These are phyloP conservation scores for Yponomeuta plumbellus DNA, from an alignment of 2,888 invertebrate genomes.

Conservation along the genomic window DNA sequence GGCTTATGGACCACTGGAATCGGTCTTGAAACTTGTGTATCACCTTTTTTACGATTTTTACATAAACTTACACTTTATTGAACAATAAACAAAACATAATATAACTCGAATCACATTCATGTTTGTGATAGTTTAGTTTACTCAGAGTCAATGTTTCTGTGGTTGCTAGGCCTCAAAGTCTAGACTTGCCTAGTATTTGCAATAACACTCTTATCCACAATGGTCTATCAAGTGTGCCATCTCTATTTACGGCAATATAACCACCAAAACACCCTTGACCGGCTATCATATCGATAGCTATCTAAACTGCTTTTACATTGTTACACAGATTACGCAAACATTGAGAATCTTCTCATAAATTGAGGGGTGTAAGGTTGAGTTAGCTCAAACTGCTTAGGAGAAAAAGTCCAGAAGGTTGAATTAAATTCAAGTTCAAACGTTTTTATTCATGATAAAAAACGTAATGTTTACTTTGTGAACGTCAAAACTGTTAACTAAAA, in stretches of 20 bases:
- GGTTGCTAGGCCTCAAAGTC: not conserved
- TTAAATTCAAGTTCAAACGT: no score
- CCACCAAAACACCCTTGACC: not conserved
- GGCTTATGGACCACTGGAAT: no score
- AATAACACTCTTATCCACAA: not conserved
- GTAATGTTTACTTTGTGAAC: no score
- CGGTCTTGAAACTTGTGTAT: no score
- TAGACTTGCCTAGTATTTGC: not conserved
- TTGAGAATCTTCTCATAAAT: not conserved
- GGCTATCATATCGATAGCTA: not conserved
- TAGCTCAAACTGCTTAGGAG: not conserved
- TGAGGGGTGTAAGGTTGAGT: not conserved
- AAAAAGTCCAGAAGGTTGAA: not conserved
- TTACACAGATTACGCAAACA: not conserved
- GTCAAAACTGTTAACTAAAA: no score
- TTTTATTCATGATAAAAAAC: no score
- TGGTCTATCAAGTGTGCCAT: constrained; percentile 1
- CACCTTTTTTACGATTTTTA: no score
- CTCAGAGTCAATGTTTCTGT: not conserved
- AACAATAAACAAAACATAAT: no score
- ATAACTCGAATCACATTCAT: no score
- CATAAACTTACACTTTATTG: no score
- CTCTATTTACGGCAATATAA: not conserved
- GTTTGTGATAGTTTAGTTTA: no score
- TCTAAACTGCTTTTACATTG: constrained; percentile 3